phyloP scores from a whole-genome alignment of 2,797 vertebrate species.

The Crax fasciolata region DNA sequence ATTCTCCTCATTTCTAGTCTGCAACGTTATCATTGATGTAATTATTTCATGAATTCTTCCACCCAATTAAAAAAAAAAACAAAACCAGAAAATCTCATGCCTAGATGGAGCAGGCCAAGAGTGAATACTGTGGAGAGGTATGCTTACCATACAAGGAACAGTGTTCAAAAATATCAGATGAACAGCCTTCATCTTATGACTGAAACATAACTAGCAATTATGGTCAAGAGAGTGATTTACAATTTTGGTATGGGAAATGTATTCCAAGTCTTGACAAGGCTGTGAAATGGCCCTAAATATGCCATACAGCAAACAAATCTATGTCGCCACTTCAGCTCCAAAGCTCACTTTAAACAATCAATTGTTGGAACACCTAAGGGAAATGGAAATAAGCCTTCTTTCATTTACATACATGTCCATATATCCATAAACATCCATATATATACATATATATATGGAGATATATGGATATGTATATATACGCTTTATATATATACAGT shows the following conservation, averaged over 20 bases:
- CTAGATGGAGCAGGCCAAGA: conserved; percentile 40
- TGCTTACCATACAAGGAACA: conserved; percentile 40
- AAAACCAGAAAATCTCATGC: conserved; percentile 31
- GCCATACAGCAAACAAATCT: not conserved
- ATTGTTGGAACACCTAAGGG: not conserved
- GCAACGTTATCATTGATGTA: not conserved
- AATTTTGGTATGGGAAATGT: not conserved
- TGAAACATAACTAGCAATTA: conserved; percentile 31
- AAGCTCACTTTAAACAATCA: not conserved
- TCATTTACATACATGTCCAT: not conserved
- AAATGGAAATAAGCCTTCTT: not conserved
- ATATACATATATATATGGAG: not conserved
- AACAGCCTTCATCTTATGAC: conserved; percentile 28
- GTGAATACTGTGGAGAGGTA: conserved; percentile 37
- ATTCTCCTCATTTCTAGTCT: not conserved
- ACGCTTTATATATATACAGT: not conserved
- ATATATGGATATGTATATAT: not conserved
- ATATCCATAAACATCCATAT: too few species aligned
- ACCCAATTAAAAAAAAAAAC: not conserved
- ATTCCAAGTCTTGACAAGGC: not conserved
- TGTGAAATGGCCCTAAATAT: not conserved
- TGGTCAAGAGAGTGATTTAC: not conserved
- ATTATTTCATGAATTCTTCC: conserved; percentile 51
- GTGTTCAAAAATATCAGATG: conserved; percentile 48
- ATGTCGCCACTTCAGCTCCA: not conserved